phyloP scores from a whole-genome alignment of 1,140 invertebrate genomes.

The Homalodisca vitripennis region DNA sequence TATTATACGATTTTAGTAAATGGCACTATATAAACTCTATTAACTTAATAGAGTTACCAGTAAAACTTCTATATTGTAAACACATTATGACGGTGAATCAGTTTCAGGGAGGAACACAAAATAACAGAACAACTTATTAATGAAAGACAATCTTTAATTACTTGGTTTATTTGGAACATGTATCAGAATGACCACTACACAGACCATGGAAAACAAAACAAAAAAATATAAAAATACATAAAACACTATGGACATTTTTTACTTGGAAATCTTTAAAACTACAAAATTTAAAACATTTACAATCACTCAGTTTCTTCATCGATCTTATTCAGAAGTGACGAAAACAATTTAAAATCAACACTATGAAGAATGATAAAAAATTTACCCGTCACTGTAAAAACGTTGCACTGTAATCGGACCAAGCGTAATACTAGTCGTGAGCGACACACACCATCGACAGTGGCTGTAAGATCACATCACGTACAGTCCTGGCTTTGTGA shows the following conservation, averaged over 20 bases:
- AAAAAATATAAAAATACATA: conserved; percentile 24
- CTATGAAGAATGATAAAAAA: background rate
- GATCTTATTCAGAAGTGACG: background rate
- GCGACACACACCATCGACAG: background rate
- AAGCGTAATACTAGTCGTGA: background rate
- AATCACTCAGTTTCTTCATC: conserved; percentile 1
- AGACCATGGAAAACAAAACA: conserved; percentile 15
- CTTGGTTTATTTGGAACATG: conserved; percentile 27
- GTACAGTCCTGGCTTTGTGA: too few relatives aligned
- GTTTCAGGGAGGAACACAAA: too few relatives aligned
- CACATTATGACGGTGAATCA: too few relatives aligned
- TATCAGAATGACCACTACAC: conserved; percentile 25
- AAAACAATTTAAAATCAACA: background rate
- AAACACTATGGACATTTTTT: conserved; percentile 21
- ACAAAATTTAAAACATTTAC: conserved; percentile 21
- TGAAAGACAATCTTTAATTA: conserved; percentile 27
- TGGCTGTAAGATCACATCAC: background rate
- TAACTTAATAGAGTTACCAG: too few relatives aligned
- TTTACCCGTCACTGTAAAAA: background rate
- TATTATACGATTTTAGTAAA: too few relatives aligned
- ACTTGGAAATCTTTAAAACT: conserved; percentile 16
- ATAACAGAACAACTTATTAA: too few relatives aligned
- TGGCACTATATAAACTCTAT: too few relatives aligned
- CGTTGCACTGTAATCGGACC: conserved; percentile 1
- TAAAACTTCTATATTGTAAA: too few relatives aligned